Percentiles rank a stretch among this genome's conserved stretches.
Conservation (phyloP, 2,888 invertebrate genomes). For the Cheilosia vernalis region DNA sequence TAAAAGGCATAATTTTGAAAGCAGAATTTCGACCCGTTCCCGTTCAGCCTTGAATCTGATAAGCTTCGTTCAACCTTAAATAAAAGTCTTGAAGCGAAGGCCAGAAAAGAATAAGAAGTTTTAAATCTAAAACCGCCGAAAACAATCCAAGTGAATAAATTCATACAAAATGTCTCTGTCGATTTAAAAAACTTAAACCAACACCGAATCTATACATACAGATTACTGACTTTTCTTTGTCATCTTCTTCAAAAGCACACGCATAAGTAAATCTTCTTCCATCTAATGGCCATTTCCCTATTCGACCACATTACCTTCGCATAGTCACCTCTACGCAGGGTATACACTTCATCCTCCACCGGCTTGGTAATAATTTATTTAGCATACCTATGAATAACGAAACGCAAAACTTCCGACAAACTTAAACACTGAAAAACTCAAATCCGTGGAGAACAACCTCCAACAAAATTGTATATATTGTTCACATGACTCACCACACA, state of each 20-base stretch:
- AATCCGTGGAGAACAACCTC: conserved; percentile 21
- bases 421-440: conserved; percentile 22
- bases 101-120: too few relatives aligned
- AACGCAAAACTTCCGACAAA: conserved; percentile 19
- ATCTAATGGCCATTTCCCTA: not conserved
- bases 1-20: too few relatives aligned
- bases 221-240: too few relatives aligned
- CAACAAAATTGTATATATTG: not conserved
- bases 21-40: too few relatives aligned
- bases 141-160: too few relatives aligned
- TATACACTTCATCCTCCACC: not conserved
- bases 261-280: not conserved
- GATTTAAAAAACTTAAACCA: too few relatives aligned
- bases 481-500: not conserved
- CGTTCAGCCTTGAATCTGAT: too few relatives aligned
- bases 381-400: conserved; percentile 55
- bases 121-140: too few relatives aligned
- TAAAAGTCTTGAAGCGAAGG: too few relatives aligned
- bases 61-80: too few relatives aligned
- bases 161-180: too few relatives aligned
- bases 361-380: conserved; percentile 45
- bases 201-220: too few relatives aligned
- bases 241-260: not conserved
- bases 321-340: conserved; percentile 12
- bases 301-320: conserved; percentile 17